Conservation (phyloP, 2,888 invertebrate species). For the Xanthia togata region DNA sequence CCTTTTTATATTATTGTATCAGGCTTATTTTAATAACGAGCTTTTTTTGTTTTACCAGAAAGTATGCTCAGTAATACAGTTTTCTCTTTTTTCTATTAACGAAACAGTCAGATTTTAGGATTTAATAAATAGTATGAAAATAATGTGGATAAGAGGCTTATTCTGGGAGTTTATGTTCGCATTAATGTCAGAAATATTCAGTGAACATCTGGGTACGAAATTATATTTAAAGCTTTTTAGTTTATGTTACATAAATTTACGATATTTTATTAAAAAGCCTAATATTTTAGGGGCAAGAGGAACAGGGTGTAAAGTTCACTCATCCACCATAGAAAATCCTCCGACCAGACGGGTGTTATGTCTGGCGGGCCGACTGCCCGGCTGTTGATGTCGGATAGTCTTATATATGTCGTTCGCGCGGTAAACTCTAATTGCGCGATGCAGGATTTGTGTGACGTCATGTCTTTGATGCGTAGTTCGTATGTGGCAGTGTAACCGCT, state of each 20-base stretch:
- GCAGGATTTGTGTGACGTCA: too few relatives aligned
- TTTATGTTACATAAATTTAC: neutral
- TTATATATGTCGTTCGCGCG: too few relatives aligned
- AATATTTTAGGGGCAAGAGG: too few relatives aligned
- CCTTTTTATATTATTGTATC: conserved; percentile 26
- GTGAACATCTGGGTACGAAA: neutral
- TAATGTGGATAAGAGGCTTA: conserved; percentile 10
- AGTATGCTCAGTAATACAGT: neutral
- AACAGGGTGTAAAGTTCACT: too few relatives aligned
- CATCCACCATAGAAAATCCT: too few relatives aligned
- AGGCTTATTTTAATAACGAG: conserved; percentile 14
- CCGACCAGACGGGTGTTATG: too few relatives aligned
- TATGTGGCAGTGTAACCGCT: too few relatives aligned
- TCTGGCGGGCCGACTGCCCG: too few relatives aligned
- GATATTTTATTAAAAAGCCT: neutral
- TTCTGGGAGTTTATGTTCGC: conserved; percentile 4
- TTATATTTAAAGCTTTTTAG: neutral
- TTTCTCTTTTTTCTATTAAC: conserved; percentile 19
- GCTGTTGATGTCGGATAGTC: too few relatives aligned
- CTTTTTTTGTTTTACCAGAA: conserved; percentile 8
- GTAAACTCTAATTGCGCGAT: too few relatives aligned
- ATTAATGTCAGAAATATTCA: conserved; percentile 24
- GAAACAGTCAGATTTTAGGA: conserved; percentile 20
- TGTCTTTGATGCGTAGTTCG: too few relatives aligned
- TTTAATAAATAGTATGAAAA: conserved; percentile 17